Evolutionary conservation across 2,797 vertebrate genomes (phyloP), one percentile per base, ranked within the genome.

Genomic region (Oreochromis grahami): DNA sequence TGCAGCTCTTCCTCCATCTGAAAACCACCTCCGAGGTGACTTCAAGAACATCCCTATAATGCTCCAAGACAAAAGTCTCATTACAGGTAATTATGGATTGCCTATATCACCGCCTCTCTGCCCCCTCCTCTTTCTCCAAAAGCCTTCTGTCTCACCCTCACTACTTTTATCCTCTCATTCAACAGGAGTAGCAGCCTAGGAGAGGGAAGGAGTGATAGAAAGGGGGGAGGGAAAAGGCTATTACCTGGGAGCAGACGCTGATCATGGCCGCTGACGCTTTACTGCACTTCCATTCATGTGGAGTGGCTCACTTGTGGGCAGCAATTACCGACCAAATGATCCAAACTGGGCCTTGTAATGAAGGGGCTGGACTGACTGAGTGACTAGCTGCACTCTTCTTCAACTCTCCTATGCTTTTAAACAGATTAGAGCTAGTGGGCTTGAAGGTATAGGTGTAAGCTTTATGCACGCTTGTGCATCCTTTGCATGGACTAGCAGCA

Each of bases 21-120:
- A 94, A 95, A 95, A 97, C 97, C 97, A 96, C 95, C 95, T 86
- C 29, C 58, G 86, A 95, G 93, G 96, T 95, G 96, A 98, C 96
- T 97, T 98, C 97, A 98, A 98, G 97, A 98, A 97, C 95, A 97
- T 97, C 97, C 96, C 97, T 95, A 96, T 96, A 97, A 98, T 96
- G 94, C 95, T 87, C 86, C 96, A 97, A 99, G 97, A 99, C 97
- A 99, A 99, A 98, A 98, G 96, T 97, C 91, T 98, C 96, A 98
- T 98, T 98, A 98, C 96, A 96, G 93, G 91, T 98, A 98, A 98
- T 99, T 98, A 98, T 96, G 94, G 96, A 95, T 96, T 96, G 97
- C 96, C 96, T 96, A 97, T 97, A 96, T 93, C 89, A 79, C 60
- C 74, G 91, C 81, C 93, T 94, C 92, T 55, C 29, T 43, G 4